Evolutionary conservation across 2,888 invertebrate genomes (phyloP).

Genomic region (Brassicogethes aeneus): DNA sequence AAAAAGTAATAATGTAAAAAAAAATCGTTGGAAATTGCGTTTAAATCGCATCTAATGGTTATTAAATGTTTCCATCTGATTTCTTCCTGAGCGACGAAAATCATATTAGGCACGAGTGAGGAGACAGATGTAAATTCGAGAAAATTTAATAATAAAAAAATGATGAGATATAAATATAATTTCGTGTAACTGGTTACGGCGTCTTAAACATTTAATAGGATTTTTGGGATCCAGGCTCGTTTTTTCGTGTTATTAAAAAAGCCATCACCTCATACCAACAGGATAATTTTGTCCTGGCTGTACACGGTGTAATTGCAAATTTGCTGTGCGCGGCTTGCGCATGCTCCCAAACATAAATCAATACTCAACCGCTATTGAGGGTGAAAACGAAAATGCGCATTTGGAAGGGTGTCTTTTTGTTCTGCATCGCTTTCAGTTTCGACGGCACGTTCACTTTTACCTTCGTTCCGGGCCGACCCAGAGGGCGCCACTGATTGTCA

Average conservation of each 20-base stretch:
- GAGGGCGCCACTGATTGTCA: not conserved
- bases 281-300: constrained; percentile 40
- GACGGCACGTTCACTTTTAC: constrained; percentile 9
- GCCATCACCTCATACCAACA: constrained; percentile 21
- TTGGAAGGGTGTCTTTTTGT: constrained; percentile 13
- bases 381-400: constrained; percentile 20
- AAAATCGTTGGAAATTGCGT: no score
- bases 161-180: constrained; percentile 1
- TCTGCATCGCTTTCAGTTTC: constrained; percentile 17
- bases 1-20: no score
- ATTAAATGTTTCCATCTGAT: not conserved
- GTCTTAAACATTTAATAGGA: not conserved
- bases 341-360: constrained; percentile 28
- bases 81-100: not conserved
- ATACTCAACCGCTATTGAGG: constrained; percentile 30
- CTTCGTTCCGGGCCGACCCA: not conserved
- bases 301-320: constrained; percentile 42
- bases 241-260: constrained; percentile 18
- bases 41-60: no score
- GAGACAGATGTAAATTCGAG: not conserved
- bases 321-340: constrained; percentile 30
- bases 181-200: not conserved
- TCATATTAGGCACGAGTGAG: not conserved
- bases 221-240: not conserved
- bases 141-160: constrained; percentile 1